Percentiles rank a stretch among this genome's conserved stretches.
Evolutionary conservation across 2,888 invertebrate genomes (phyloP).

Genomic region (Sylvicola cinctus): DNA sequence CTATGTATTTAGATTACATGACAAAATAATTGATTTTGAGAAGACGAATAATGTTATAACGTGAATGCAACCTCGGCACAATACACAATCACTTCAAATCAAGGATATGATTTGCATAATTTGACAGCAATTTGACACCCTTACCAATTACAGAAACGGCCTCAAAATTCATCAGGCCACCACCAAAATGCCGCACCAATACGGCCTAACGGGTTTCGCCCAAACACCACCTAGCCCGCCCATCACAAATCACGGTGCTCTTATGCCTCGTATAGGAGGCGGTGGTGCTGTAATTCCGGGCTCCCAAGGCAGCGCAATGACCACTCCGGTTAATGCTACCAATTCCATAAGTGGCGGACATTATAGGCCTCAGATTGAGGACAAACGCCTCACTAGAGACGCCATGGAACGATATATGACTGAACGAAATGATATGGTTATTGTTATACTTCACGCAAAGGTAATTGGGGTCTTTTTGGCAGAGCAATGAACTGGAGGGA

Average conservation of each 20-base stretch:
- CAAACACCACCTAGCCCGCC: slow-evolving; percentile 66
- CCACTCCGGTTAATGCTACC: slow-evolving; percentile 9
- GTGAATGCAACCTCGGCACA: too few relatives aligned
- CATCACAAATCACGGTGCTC: slow-evolving; percentile 39
- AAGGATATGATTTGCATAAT: too few relatives aligned
- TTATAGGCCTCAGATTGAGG: slow-evolving; percentile 36
- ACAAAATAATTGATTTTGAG: too few relatives aligned
- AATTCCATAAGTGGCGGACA: too few relatives aligned
- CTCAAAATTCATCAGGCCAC: too few relatives aligned
- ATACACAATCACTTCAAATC: too few relatives aligned
- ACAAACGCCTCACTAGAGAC: slow-evolving; percentile 67
- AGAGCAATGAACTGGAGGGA: neutral
- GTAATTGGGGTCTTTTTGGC: too few relatives aligned
- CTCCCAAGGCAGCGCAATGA: slow-evolving; percentile 10
- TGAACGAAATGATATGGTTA: slow-evolving; percentile 85
- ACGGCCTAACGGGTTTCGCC: slow-evolving; percentile 53
- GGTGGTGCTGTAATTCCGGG: slow-evolving; percentile 13
- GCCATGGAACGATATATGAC: slow-evolving; percentile 93
- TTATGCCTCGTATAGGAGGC: slow-evolving; percentile 18
- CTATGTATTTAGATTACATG: too few relatives aligned
- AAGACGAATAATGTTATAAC: too few relatives aligned
- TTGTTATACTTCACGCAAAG: slow-evolving; percentile 96
- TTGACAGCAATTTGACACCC: too few relatives aligned
- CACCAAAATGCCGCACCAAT: slow-evolving; percentile 64
- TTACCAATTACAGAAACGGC: too few relatives aligned